Conservation (phyloP, 2,113 vertebrate genomes). For the Pachycephala philippinensis region DNA sequence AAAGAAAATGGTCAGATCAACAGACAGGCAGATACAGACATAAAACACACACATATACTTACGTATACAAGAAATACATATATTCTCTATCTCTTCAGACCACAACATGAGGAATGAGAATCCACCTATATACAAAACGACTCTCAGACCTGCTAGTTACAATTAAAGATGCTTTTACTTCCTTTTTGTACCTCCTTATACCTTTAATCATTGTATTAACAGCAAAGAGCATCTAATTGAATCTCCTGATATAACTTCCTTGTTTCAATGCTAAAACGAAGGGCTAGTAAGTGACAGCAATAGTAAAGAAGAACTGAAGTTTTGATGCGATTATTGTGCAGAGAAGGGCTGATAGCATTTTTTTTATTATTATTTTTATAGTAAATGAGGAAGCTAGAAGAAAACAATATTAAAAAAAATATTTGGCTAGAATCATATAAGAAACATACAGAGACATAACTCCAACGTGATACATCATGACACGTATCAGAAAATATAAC, state of each 20-base stretch:
- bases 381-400: not conserved
- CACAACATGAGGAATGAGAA: not conserved
- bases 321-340: not conserved
- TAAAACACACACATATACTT: fast-evolving
- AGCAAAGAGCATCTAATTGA: not conserved
- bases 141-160: not conserved
- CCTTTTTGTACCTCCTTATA: not conserved
- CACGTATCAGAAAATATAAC: not conserved
- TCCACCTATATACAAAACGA: not conserved
- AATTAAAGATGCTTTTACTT: not conserved
- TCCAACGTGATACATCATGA: not conserved
- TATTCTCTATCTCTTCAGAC: not conserved
- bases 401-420: not conserved
- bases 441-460: not conserved
- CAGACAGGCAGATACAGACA: not conserved
- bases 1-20: not conserved
- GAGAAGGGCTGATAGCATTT: not conserved
- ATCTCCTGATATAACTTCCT: not conserved
- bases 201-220: not conserved
- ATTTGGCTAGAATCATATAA: not conserved
- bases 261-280: not conserved
- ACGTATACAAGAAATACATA: not conserved
- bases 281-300: not conserved
- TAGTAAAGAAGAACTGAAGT: not conserved
- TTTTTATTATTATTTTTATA: not conserved